Percentiles rank a stretch among this genome's conserved stretches.
Conservation (phyloP, 2,888 invertebrate species). For the Stenchaetothrips biformis region DNA sequence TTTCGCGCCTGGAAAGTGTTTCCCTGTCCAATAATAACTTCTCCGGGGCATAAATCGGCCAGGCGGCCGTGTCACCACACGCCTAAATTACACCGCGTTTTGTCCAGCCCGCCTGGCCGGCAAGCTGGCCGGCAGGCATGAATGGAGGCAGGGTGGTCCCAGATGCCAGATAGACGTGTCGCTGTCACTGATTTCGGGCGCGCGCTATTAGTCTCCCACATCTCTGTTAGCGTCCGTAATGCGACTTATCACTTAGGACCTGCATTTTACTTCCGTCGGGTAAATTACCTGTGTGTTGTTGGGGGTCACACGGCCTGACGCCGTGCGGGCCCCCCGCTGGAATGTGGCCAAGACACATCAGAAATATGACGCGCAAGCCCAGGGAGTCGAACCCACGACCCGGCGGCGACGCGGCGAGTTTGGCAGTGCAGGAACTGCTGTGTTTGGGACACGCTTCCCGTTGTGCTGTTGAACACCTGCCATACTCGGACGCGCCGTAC, state of each 20-base stretch:
- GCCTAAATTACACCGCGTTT: not conserved
- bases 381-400: no score
- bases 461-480: not conserved
- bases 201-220: constrained; percentile 12
- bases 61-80: not conserved
- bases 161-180: not conserved
- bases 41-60: not conserved
- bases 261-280: not conserved
- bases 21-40: constrained; percentile 4
- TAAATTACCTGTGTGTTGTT: not conserved
- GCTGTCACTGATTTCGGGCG: not conserved
- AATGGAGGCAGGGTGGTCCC: constrained; percentile 15
- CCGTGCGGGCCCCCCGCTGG: no score
- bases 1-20: not conserved
- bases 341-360: no score
- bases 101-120: not conserved
- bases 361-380: no score
- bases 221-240: constrained; percentile 17
- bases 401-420: no score
- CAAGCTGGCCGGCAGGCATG: not conserved
- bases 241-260: constrained; percentile 5
- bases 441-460: no score
- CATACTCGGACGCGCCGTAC: not conserved
- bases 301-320: not conserved
- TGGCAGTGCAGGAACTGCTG: no score